These are phyloP conservation scores for Lepidurus apus DNA, from an alignment of 1,140 invertebrate species.

Conservation along the genomic window DNA sequence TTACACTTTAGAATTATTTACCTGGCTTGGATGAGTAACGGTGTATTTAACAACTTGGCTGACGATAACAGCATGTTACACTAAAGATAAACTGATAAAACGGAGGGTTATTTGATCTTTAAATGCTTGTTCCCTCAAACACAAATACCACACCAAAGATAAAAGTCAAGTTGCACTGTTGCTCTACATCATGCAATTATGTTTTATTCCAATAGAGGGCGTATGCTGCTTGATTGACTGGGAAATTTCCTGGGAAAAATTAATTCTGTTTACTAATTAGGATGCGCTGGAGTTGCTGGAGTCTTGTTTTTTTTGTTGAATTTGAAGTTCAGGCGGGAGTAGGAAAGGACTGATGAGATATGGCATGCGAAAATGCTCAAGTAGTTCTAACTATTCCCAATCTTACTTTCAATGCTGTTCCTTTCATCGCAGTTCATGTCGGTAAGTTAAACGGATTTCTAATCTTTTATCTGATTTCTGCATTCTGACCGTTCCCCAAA, in stretches of 20 bases:
- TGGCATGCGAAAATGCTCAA: not conserved
- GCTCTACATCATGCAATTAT: too few species aligned
- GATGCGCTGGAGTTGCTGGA: too few species aligned
- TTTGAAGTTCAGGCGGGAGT: not conserved
- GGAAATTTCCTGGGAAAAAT: too few species aligned
- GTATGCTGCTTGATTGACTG: too few species aligned
- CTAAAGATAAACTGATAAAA: not conserved
- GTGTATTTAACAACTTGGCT: not conserved
- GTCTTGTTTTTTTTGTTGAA: too few species aligned
- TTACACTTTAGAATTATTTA: not conserved
- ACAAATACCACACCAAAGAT: too few species aligned
- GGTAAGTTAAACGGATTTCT: conserved; percentile 16
- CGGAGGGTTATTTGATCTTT: too few species aligned
- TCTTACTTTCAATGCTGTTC: not conserved
- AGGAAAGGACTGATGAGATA: not conserved
- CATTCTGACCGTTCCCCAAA: not conserved
- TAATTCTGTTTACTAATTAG: too few species aligned
- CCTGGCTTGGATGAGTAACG: not conserved
- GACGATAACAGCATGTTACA: not conserved
- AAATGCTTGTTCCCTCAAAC: too few species aligned
- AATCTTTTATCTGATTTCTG: not conserved
- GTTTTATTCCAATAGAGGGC: too few species aligned
- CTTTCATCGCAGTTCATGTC: conserved; percentile 18
- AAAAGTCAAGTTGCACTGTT: too few species aligned
- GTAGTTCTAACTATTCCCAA: not conserved